Evolutionary conservation across 2,888 invertebrate genomes (phyloP).

Genomic region (Molorchus minor): DNA sequence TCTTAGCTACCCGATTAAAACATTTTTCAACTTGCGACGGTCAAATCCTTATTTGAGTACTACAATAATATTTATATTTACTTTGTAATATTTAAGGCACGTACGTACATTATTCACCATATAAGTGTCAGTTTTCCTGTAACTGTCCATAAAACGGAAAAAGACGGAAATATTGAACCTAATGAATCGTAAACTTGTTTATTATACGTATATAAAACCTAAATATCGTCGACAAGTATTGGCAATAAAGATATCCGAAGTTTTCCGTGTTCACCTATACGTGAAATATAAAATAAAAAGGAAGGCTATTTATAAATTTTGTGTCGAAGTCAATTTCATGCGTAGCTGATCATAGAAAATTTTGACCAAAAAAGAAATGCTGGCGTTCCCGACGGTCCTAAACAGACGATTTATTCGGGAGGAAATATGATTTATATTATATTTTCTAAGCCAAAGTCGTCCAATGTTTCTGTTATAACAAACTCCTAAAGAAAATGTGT

Average conservation of each 20-base stretch:
- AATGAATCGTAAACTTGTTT: slow-evolving; percentile 1
- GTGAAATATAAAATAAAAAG: slow-evolving; percentile 30
- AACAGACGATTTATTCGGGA: slow-evolving; percentile 5
- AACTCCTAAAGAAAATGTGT: too few relatives aligned
- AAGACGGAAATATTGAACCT: background rate
- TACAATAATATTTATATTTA: too few relatives aligned
- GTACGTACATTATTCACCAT: too few relatives aligned
- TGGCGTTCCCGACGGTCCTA: background rate
- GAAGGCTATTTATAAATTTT: slow-evolving; percentile 31
- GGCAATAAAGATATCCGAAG: slow-evolving; percentile 24
- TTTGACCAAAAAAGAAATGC: slow-evolving; percentile 20
- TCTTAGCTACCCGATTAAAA: too few relatives aligned
- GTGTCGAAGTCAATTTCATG: slow-evolving; percentile 37
- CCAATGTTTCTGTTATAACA: too few relatives aligned
- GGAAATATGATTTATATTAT: slow-evolving; percentile 13
- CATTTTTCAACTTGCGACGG: too few relatives aligned
- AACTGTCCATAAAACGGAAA: background rate
- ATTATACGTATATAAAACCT: background rate
- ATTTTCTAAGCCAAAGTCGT: background rate
- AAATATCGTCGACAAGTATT: slow-evolving; percentile 12
- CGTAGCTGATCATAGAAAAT: slow-evolving; percentile 24
- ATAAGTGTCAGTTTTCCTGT: too few relatives aligned
- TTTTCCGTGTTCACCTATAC: slow-evolving; percentile 17
- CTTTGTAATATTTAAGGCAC: too few relatives aligned
- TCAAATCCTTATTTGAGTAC: too few relatives aligned